phyloP scores from a whole-genome alignment of 1,140 invertebrate genomes.

The Drosophila subpulchrella region DNA sequence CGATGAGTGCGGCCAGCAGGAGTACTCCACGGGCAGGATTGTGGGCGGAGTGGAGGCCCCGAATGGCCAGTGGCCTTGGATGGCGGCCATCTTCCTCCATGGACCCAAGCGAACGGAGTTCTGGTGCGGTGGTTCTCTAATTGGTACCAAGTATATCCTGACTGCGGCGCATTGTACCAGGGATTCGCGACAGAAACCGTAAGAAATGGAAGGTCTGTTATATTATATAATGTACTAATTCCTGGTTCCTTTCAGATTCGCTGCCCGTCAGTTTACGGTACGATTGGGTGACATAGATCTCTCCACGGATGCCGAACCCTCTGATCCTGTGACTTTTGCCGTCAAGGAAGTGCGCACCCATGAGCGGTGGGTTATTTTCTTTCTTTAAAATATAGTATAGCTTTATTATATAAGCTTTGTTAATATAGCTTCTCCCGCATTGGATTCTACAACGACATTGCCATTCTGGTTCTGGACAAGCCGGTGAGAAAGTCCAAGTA shows the following conservation, averaged over 20 bases:
- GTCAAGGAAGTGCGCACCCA: conserved; percentile 92
- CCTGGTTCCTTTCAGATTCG: conserved; percentile 87
- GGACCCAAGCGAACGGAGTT: conserved; percentile 94
- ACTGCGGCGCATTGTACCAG: conserved; percentile 97
- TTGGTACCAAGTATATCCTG: conserved; percentile 91
- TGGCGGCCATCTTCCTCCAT: conserved; percentile 96
- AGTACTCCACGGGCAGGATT: conserved; percentile 92
- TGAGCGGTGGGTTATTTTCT: conserved; percentile 84
- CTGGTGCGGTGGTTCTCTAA: conserved; percentile 96
- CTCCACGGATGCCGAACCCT: conserved; percentile 92
- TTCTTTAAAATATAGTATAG: not conserved
- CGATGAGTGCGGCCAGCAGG: conserved; percentile 92
- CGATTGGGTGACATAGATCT: conserved; percentile 95
- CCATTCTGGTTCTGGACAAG: conserved; percentile 86
- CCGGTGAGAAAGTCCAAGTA: conserved; percentile 92
- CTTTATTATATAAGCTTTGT: not conserved
- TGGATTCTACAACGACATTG: conserved; percentile 97
- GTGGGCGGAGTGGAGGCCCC: conserved; percentile 94
- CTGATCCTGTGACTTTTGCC: conserved; percentile 90
- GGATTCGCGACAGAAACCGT: conserved; percentile 94
- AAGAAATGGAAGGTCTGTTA: conserved; percentile 77
- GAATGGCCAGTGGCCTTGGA: conserved; percentile 95
- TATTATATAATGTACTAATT: not conserved
- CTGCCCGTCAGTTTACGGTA: conserved; percentile 93
- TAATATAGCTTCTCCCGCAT: conserved; percentile 89